Evolutionary conservation across 2,888 invertebrate genomes (phyloP), one percentile per base, ranked within the genome.

Genomic region (Schizotus pectinicornis): DNA sequence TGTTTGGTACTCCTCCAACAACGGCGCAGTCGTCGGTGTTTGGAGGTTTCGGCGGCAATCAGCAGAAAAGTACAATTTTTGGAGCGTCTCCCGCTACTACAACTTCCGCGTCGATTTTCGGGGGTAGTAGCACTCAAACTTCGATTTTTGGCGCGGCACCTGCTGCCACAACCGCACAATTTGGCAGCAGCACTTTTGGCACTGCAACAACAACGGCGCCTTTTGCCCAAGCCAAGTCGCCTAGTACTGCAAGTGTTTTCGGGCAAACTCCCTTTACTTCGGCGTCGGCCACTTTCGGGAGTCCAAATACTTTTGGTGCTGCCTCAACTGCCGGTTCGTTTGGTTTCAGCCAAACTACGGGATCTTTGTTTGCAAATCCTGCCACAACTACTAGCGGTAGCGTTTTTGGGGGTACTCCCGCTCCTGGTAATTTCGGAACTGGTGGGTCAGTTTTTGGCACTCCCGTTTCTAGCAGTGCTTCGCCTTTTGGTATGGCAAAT

Each of bases 101-200:
- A 32, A 57, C 37, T 36, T 53, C 46, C 7, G 2, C 56, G 35
- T 62, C 65, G 6, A 42, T 59, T 42, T 67, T 70, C 53, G 63
- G 66, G 36, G 59, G 49, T 41, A 52, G 42, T 7, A 39, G 3
- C 12, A 11, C 42, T 41, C 39, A 43, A 45, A 42, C 70, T 0
- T 72, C 77, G 6, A 52, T 62, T 14, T 72, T 71, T 56, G 67
- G 67, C 52, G 63, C 65, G 32, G 55, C 61, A 9, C 39, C 56
- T n/a, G 56, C 62, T 7, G 43, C 65, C 7, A 50, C 64, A 7
- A 7, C 48, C 33, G 31, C 43, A 22, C 39, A 49, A 38, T 39
- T 33, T 45, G 45, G 45, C 2, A 11, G 7, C 31, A 47, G 14
- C 2, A 12, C 12, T 34, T 51, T 51, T 13, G 51, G 51, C n/a